phyloP scores from a whole-genome alignment of 2,113 vertebrate species.

The Ceyx cyanopectus region DNA sequence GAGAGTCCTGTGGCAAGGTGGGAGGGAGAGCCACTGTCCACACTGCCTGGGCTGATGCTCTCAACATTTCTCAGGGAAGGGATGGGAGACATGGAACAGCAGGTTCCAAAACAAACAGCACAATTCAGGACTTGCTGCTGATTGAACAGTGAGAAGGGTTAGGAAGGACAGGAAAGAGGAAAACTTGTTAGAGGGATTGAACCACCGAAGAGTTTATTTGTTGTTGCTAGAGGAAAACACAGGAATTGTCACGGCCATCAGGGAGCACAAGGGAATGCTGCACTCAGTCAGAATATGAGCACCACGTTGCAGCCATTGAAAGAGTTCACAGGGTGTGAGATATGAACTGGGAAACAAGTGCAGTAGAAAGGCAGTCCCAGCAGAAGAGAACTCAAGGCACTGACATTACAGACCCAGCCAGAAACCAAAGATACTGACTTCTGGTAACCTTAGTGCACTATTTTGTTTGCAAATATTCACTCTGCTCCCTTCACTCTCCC shows the following conservation, averaged over 20 bases:
- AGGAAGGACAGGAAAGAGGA: neutral
- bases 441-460: neutral
- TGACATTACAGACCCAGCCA: neutral
- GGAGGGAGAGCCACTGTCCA: neutral
- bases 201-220: neutral
- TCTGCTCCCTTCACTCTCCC: neutral
- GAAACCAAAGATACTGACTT: neutral
- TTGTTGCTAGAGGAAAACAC: neutral
- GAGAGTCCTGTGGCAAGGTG: neutral
- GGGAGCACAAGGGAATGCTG: neutral
- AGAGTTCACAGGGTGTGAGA: neutral
- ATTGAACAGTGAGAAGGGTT: neutral
- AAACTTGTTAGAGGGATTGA: neutral
- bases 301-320: neutral
- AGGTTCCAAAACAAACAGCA: neutral
- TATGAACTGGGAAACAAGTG: neutral
- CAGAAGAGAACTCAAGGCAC: neutral
- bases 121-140: neutral
- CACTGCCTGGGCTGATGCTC: neutral
- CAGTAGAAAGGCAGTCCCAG: neutral
- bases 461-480: neutral
- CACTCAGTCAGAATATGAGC: neutral
- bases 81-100: neutral
- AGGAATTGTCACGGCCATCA: neutral
- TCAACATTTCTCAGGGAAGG: neutral